These are phyloP conservation scores for Drosophila niveifrons DNA, from an alignment of 2,888 invertebrate species.

Conservation along the genomic window DNA sequence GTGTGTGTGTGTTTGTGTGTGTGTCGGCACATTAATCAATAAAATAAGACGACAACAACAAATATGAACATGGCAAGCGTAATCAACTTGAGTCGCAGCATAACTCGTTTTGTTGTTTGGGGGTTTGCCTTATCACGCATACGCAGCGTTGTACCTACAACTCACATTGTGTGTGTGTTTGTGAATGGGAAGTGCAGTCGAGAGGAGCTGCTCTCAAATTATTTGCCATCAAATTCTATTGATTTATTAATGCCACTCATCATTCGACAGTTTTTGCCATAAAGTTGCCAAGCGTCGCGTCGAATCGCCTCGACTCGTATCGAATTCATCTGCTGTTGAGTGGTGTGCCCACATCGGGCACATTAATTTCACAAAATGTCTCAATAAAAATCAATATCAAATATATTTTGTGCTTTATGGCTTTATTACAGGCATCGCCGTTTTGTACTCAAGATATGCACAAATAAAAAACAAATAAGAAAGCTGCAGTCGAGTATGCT, in stretches of 20 bases:
- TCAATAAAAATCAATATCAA: conserved; percentile 75
- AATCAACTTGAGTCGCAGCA: conserved; percentile 28
- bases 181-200: conserved; percentile 43
- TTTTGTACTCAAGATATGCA: conserved; percentile 3
- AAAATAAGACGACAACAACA: conserved; percentile 8
- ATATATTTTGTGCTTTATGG: conserved; percentile 59
- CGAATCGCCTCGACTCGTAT: conserved; percentile 7
- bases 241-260: conserved; percentile 75
- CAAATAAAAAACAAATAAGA: not conserved
- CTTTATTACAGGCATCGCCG: conserved; percentile 46
- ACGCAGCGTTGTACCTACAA: conserved; percentile 32
- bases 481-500: too few species aligned
- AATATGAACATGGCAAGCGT: not conserved
- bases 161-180: not conserved
- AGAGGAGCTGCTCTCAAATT: conserved; percentile 44
- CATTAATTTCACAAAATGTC: conserved; percentile 73
- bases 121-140: conserved; percentile 41
- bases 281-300: conserved; percentile 37
- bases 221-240: conserved; percentile 75
- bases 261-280: conserved; percentile 57
- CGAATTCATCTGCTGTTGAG: conserved; percentile 10
- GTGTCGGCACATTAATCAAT: conserved; percentile 60
- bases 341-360: conserved; percentile 36
- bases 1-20: not conserved
- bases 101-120: conserved; percentile 10